Evolutionary conservation across 2,797 vertebrate species (phyloP), one percentile per base, ranked within the genome.

Genomic region (Simalia tracyae): DNA sequence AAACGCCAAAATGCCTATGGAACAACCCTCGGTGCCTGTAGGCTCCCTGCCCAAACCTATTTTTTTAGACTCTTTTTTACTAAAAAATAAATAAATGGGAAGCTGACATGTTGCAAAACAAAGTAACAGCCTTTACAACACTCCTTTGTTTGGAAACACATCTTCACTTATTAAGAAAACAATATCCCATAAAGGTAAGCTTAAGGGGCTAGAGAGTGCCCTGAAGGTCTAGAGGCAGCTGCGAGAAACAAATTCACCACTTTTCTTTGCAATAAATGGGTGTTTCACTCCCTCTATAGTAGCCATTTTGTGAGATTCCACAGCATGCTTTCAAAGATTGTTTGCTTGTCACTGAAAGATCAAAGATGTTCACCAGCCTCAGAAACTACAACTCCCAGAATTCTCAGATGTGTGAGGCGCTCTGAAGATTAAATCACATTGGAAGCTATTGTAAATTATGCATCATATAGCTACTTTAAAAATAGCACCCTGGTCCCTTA

Each of bases 401-500:
- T 86, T 64, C 61, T 86, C 46, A 90, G 46, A 36, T 5, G 2
- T 26, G 11, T 60, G 1, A 64, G 60, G 3, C 46, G 19, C 19
- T 46, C 46, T 81, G 72, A 81, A 22, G 3, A 46, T 81, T 46
- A 46, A 81, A 46, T 36, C 72, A 81, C 17, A 42, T 46, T 81
- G 72, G 42, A 86, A 36, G 3, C n/a, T 15, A 36, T 17, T 42
- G 50, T n/a, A 84, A 63, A 90, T 14, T 84, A 31, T 87, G 14
- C 8, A 15, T 63, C 8, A 14, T 72, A 36, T 17, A n/a, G 31
- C 4, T 36, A 2, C 9, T 50, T 42, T 50, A 36, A 50, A 76
- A 95, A 92, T 0, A 2, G 36, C 91, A 1, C 0, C 63, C 66
- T 0, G 0, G n/a, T 19, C 46, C 90, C 89, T 97, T 95, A 99